These are phyloP conservation scores for Falco peregrinus DNA, from an alignment of 2,797 vertebrate species.

Conservation along the genomic window DNA sequence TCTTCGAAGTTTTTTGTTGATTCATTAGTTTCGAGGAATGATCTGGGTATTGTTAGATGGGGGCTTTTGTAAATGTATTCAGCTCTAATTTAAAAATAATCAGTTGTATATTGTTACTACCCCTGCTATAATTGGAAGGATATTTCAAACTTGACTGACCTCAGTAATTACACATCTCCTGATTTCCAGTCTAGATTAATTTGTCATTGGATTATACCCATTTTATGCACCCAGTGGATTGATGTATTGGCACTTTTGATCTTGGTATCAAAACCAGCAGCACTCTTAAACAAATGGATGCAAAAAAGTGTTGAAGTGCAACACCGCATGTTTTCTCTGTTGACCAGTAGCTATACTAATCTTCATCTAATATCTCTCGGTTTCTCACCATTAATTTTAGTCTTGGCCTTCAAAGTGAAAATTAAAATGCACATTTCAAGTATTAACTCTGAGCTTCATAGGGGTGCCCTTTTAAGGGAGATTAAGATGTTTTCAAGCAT, in stretches of 20 bases:
- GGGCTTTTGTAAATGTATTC: not conserved
- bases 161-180: not conserved
- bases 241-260: not conserved
- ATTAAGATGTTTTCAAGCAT: not conserved
- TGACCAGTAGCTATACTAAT: not conserved
- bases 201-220: not conserved
- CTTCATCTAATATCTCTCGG: not conserved
- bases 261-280: not conserved
- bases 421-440: not conserved
- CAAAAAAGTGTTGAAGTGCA: not conserved
- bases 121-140: not conserved
- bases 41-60: not conserved
- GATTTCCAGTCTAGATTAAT: not conserved
- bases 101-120: not conserved
- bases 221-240: not conserved
- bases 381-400: not conserved
- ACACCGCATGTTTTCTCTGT: not conserved
- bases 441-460: not conserved
- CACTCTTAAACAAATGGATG: not conserved
- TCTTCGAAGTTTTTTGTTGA: not conserved
- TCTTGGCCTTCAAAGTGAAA: not conserved
- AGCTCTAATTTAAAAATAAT: not conserved
- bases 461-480: not conserved
- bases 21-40: not conserved
- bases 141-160: constrained; percentile 7